A percentile compares a stretch with the other conserved stretches of the same genome.
Conservation (phyloP, 2,888 invertebrate species). For the Dryococelus australis region DNA sequence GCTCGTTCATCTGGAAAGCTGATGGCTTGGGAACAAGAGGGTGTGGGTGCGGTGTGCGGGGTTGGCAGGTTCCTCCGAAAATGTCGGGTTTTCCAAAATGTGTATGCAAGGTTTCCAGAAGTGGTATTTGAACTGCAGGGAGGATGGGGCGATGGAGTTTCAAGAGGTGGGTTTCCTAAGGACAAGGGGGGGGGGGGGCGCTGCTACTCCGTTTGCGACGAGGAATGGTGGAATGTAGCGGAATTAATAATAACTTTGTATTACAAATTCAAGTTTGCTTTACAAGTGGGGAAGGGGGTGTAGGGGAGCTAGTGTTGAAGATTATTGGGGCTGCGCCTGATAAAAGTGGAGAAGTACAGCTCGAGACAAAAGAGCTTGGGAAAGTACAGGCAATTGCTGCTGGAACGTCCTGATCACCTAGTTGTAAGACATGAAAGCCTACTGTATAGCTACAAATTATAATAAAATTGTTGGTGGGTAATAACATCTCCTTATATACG, state of each 20-base stretch:
- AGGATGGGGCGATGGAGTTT: not conserved
- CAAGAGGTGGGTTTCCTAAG: not conserved
- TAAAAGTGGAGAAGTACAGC: slow-evolving; percentile 9
- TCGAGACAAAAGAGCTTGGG: not conserved
- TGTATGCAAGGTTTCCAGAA: slow-evolving; percentile 16
- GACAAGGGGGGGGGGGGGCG: not conserved
- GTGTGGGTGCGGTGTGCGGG: not conserved
- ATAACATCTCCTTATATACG: too few species aligned
- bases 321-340: slow-evolving; percentile 13
- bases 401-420: not conserved
- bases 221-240: slow-evolving; percentile 27
- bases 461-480: too few species aligned
- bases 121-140: not conserved
- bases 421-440: too few species aligned
- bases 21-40: slow-evolving; percentile 25
- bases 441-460: too few species aligned
- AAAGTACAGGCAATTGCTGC: not conserved
- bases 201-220: not conserved
- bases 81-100: not conserved
- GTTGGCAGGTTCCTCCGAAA: not conserved
- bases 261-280: slow-evolving; percentile 40
- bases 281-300: slow-evolving; percentile 18
- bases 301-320: slow-evolving; percentile 20
- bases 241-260: slow-evolving; percentile 45
- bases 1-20: slow-evolving; percentile 30